Conservation (phyloP, 2,113 vertebrate genomes). For the Mormoops blainvillei region DNA sequence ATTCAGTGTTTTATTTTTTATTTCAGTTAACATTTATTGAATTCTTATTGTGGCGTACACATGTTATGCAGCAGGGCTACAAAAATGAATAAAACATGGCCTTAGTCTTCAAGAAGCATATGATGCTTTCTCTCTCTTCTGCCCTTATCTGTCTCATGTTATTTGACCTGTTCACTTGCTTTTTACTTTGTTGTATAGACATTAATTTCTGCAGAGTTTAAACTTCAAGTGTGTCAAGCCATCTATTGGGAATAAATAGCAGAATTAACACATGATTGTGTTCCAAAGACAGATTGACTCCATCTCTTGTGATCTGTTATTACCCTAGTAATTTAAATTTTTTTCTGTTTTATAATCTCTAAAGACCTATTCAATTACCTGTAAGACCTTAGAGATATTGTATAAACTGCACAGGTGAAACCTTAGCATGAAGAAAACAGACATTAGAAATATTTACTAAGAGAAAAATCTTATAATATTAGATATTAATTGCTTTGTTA, state of each 20-base stretch:
- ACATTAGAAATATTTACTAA: conserved; percentile 8
- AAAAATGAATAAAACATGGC: neutral
- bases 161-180: neutral
- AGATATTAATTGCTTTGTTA: neutral
- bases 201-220: neutral
- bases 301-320: neutral
- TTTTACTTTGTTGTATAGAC: neutral
- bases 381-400: neutral
- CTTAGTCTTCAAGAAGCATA: neutral
- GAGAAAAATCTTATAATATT: neutral
- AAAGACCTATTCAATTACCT: neutral
- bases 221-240: neutral
- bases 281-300: neutral
- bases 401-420: neutral
- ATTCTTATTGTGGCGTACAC: neutral
- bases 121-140: neutral
- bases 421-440: neutral
- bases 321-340: neutral
- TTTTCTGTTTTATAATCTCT: conserved; percentile 1
- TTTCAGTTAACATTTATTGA: neutral
- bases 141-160: neutral
- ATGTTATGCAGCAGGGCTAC: neutral
- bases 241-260: neutral
- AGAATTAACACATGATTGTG: neutral
- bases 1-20: neutral